Evolutionary conservation across 2,888 invertebrate species (phyloP).

Genomic region (Phasia obesa): DNA sequence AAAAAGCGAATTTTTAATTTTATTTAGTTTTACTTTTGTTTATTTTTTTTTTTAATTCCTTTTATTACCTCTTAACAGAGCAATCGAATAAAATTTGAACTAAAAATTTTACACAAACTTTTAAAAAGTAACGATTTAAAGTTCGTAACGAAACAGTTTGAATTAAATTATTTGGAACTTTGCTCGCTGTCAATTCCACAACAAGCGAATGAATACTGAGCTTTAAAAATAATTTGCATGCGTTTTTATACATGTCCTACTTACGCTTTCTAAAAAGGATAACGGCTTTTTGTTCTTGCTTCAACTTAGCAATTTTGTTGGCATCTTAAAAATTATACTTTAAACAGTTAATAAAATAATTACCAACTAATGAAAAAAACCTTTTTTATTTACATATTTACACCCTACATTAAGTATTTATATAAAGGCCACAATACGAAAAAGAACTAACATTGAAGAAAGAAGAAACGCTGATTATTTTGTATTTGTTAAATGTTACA

Average conservation of each 20-base stretch:
- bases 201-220: slow-evolving; percentile 52
- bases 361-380: slow-evolving; percentile 50
- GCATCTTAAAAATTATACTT: slow-evolving; percentile 44
- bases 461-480: no score
- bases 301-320: slow-evolving; percentile 9
- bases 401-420: slow-evolving; percentile 22
- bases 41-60: not conserved
- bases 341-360: slow-evolving; percentile 70
- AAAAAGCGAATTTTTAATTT: no score
- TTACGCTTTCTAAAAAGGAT: slow-evolving; percentile 31
- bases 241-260: slow-evolving; percentile 55
- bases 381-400: not conserved
- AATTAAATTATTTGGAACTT: slow-evolving; percentile 26
- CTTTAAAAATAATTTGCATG: slow-evolving; percentile 16
- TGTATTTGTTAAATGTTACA: no score
- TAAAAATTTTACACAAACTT: slow-evolving; percentile 20
- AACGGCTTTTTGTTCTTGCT: slow-evolving; percentile 19
- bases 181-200: slow-evolving; percentile 36
- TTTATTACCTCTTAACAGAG: slow-evolving; percentile 11
- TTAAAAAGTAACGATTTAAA: slow-evolving; percentile 8
- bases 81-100: not conserved
- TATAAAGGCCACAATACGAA: not conserved
- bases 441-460: no score
- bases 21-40: not conserved
- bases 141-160: not conserved